Conservation (phyloP, 2,888 invertebrate genomes). For the Vanessa cardui region DNA sequence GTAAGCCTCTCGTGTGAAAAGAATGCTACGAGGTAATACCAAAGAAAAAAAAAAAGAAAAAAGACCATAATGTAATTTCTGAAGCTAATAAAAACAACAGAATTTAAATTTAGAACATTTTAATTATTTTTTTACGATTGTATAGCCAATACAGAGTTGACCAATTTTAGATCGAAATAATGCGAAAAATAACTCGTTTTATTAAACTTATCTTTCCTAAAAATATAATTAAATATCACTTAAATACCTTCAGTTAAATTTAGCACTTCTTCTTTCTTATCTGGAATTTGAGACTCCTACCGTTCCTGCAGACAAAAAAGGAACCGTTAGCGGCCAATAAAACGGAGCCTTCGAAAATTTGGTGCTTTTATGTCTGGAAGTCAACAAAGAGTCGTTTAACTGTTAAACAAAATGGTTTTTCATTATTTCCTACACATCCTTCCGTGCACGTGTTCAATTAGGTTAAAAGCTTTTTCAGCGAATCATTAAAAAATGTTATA, state of each 20-base stretch:
- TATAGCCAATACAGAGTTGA: no score
- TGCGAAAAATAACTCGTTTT: neutral
- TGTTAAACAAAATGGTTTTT: slow-evolving; percentile 30
- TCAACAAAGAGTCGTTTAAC: slow-evolving; percentile 70
- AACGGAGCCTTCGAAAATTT: slow-evolving; percentile 59
- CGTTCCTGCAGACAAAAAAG: slow-evolving; percentile 47
- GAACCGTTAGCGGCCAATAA: slow-evolving; percentile 58
- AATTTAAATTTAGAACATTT: neutral
- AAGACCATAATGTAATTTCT: neutral
- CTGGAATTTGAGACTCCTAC: slow-evolving; percentile 1
- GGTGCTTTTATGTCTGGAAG: slow-evolving; percentile 71
- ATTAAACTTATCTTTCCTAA: neutral
- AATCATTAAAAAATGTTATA: slow-evolving; percentile 8
- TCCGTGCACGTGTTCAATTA: slow-evolving; percentile 41
- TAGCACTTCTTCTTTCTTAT: slow-evolving; percentile 5
- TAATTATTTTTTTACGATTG: no score
- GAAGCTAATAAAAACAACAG: no score
- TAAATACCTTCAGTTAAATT: neutral
- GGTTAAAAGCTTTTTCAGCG: slow-evolving; percentile 30
- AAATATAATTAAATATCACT: neutral
- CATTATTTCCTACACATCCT: slow-evolving; percentile 31
- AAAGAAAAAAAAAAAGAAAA: neutral
- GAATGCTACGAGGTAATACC: neutral
- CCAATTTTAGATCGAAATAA: neutral
- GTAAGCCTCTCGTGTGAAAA: neutral